Evolutionary conservation across 2,888 invertebrate species (phyloP), one percentile per base, ranked within the genome.

Genomic region (Horisme vitalbata): DNA sequence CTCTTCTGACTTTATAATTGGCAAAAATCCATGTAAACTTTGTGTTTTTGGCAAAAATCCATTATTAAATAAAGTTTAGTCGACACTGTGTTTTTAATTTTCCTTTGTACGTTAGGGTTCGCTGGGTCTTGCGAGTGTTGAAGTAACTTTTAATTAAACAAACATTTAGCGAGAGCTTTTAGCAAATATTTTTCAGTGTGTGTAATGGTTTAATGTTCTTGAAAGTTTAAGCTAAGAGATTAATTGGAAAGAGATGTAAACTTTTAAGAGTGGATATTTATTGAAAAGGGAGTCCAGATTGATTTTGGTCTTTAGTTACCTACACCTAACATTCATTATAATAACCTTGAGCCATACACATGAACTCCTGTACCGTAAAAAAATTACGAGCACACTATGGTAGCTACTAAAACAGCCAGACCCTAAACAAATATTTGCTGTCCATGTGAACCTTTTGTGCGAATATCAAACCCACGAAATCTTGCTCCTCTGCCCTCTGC

Each of bases 91-190:
- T 50, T 56, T 57, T 50, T 56, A 44, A 48, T 41, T 21, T 30
- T 53, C 44, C 56, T 51, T 57, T 54, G 53, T 44, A 31, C 45
- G 43, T 35, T 35, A 38, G 37, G 41, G 41, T 27, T 44, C 33
- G 41, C 43, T 51, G 44, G 48, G 37, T 31, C 34, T 24, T 45
- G 41, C 35, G 37, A 41, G 46, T 50, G 43, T 37, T 49, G 23
- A 11, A 37, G 18, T 46, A 45, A 55, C 45, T 46, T 48, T 55
- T 48, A 52, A 48, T 55, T 52, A 49, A 48, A 55, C 47, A 48
- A 48, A 33, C 46, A 41, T 41, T 46, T 37, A 37, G 46, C 24
- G 21, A 36, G 44, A 26, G 39, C 35, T 49, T 39, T 36, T 21
- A 38, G 39, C 26, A 27, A 36, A 44, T 27, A 39, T 39, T 49